phyloP scores from a whole-genome alignment of 2,797 vertebrate species.

The Falco peregrinus region DNA sequence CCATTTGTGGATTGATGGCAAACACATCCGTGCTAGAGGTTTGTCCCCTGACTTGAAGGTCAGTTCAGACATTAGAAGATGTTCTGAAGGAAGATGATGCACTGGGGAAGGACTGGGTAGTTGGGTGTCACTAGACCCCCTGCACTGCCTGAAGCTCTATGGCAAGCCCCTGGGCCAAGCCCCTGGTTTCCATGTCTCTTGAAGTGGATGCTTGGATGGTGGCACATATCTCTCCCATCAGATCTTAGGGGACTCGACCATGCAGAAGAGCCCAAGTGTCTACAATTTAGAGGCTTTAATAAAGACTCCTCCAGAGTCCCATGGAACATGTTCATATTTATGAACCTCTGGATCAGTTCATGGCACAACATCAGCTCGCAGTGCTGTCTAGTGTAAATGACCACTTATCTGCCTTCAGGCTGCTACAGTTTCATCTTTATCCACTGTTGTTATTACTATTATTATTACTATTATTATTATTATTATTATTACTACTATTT shows the following conservation, averaged over 20 bases:
- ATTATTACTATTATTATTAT: not conserved
- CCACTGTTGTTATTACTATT: not conserved
- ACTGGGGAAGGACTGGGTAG: not conserved
- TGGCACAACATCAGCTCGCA: not conserved
- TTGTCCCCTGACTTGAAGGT: not conserved
- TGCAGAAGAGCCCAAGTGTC: not conserved
- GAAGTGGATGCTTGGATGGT: fast-evolving
- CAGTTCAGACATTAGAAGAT: not conserved
- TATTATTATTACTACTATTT: not conserved
- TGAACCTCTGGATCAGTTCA: not conserved
- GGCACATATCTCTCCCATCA: not conserved
- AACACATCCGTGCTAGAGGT: not conserved
- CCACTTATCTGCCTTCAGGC: not conserved
- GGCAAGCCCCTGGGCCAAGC: not conserved
- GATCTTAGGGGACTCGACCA: fast-evolving
- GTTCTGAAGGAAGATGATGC: not conserved
- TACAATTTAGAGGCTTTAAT: not conserved
- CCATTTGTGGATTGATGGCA: not conserved
- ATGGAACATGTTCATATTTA: not conserved
- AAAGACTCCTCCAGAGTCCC: not conserved
- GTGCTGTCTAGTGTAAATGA: not conserved
- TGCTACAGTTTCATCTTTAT: not conserved
- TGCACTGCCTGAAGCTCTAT: fast-evolving
- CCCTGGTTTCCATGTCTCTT: not conserved
- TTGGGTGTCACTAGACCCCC: not conserved